Evolutionary conservation across 2,113 vertebrate genomes (phyloP).

Genomic region (Podarcis raffonei): DNA sequence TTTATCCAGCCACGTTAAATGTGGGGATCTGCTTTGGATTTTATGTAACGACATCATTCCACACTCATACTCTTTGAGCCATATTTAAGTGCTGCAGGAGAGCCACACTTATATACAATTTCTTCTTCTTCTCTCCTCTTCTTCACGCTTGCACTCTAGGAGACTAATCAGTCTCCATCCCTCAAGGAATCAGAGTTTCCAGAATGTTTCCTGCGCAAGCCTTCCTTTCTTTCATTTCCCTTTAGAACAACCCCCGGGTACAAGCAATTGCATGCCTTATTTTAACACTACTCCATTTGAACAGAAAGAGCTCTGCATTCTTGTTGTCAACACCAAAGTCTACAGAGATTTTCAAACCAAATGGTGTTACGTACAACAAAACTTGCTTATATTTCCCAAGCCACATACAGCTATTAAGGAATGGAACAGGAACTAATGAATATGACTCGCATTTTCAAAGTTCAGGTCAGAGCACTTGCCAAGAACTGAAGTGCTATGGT

Average conservation of each 20-base stretch:
- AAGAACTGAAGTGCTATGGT: not conserved
- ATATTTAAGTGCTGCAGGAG: not conserved
- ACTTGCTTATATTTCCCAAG: not conserved
- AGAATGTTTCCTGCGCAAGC: not conserved
- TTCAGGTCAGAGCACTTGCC: not conserved
- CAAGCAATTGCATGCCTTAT: not conserved
- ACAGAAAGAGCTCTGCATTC: not conserved
- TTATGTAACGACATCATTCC: not conserved
- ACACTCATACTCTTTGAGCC: not conserved
- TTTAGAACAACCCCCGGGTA: not conserved
- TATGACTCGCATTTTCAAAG: conserved; percentile 19
- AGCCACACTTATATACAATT: not conserved
- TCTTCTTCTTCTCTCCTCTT: not conserved
- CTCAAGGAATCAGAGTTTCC: not conserved
- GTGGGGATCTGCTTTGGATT: not conserved
- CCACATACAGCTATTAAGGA: not conserved
- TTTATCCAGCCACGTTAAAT: not conserved
- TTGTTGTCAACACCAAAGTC: not conserved
- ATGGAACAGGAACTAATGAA: not conserved
- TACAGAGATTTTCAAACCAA: not conserved
- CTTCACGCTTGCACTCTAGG: not conserved
- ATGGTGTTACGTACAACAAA: not conserved
- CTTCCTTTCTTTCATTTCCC: not conserved
- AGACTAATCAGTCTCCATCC: not conserved
- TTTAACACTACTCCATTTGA: not conserved